phyloP scores from a whole-genome alignment of 2,888 invertebrate genomes.

The Mellilla xanthometata region DNA sequence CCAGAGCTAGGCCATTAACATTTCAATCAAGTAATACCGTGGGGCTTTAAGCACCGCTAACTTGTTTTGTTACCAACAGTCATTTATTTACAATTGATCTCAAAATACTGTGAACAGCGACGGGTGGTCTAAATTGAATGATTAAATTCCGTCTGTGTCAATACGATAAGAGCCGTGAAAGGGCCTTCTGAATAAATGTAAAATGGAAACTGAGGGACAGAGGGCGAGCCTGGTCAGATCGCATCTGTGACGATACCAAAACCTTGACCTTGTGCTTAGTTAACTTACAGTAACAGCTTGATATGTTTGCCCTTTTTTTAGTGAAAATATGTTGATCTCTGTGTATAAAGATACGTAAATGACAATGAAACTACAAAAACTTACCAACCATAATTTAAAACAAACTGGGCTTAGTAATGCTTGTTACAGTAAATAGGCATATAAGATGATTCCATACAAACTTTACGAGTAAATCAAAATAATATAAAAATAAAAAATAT shows the following conservation, averaged over 20 bases:
- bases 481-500: neutral
- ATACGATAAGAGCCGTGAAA: slow-evolving; percentile 72
- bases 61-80: slow-evolving; percentile 31
- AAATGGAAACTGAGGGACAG: slow-evolving; percentile 65
- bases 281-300: slow-evolving; percentile 34
- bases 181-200: slow-evolving; percentile 57
- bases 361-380: too few species aligned
- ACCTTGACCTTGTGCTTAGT: slow-evolving; percentile 40
- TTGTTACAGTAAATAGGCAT: too few species aligned
- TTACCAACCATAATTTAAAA: too few species aligned
- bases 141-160: slow-evolving; percentile 69
- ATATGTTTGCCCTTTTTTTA: too few species aligned
- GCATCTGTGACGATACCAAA: slow-evolving; percentile 54
- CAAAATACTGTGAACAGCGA: slow-evolving; percentile 50
- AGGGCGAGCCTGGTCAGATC: slow-evolving; percentile 59
- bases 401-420: too few species aligned
- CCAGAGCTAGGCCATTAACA: too few species aligned
- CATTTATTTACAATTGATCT: slow-evolving; percentile 32
- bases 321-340: too few species aligned
- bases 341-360: too few species aligned
- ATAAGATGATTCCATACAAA: too few species aligned
- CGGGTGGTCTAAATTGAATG: slow-evolving; percentile 61
- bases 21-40: too few species aligned
- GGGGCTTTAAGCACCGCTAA: too few species aligned
- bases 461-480: too few species aligned